Evolutionary conservation across 2,888 invertebrate species (phyloP), one percentile per base, ranked within the genome.

Genomic region (Sipha maydis): DNA sequence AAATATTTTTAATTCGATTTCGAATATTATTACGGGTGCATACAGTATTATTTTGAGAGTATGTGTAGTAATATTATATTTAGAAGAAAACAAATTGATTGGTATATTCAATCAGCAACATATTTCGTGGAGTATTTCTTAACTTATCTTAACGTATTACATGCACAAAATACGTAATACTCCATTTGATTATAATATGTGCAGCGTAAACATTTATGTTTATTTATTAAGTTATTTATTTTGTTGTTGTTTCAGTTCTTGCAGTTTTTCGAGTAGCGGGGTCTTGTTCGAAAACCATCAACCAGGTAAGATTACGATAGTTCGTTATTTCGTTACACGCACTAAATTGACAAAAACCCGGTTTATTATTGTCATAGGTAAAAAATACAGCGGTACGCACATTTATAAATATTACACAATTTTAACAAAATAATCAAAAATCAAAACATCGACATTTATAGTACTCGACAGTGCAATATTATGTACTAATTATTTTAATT

Each of bases 181-280:
- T 83, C 14, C 25, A 41, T 31, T 48, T 83, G 17, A n/a, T 41
- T 25, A 17, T 25, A 83, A 56, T 31, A 76, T 48, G 38, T 19
- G 5, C 56, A 21, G 54, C n/a, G 4, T 11, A 9, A 11, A 21
- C 41, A 3, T 48, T 25, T 34, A 21, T 38, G 56, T 14, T 48
- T 25, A 71, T 71, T 76, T 76, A 56, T 61, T 67, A 1, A 14
- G 25, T 48, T 25, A 71, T 71, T 76, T 76, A 56, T 61, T 67
- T 14, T 48, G 25, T 78, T 73, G 75, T 61, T 88, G 41, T 88
- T 88, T 88, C 88, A 88, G 88, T 80, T 82, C 56, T 80, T 48
- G 75, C 88, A n/a, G 88, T 82, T 17, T 61, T 28, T 61, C 56
- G 31, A 67, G 75, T 88, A 4, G 41, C 41, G 0, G 73, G 48